phyloP scores from a whole-genome alignment of 2,888 invertebrate species.

The Sepiola atlantica region DNA sequence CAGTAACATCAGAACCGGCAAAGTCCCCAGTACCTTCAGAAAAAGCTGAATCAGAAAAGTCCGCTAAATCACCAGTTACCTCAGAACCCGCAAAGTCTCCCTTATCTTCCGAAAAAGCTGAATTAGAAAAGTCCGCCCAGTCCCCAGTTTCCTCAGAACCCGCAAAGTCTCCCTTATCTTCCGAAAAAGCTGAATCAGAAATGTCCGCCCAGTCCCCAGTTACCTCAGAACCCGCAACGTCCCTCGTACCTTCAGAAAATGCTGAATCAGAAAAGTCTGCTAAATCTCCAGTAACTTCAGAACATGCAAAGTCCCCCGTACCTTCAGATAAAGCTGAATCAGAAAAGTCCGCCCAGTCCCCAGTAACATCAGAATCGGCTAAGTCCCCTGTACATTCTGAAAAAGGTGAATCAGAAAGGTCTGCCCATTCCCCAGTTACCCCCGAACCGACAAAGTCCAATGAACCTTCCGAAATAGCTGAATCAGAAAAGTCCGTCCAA shows the following conservation, averaged over 20 bases:
- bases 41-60: conserved; percentile 40
- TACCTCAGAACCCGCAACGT: background rate
- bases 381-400: background rate
- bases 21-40: background rate
- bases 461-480: background rate
- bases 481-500: background rate
- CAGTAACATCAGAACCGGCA: background rate
- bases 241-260: background rate
- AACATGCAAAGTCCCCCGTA: background rate
- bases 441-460: background rate
- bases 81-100: background rate
- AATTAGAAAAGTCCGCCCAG: background rate
- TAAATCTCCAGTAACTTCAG: background rate
- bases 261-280: background rate
- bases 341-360: background rate
- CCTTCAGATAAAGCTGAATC: background rate
- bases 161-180: background rate
- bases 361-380: background rate
- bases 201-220: background rate
- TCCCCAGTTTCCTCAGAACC: background rate
- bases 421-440: background rate
- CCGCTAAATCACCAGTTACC: background rate
- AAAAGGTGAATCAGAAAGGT: background rate
- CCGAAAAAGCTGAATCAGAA: background rate
- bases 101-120: background rate